A percentile compares a stretch with the other conserved stretches of the same genome.
Evolutionary conservation across 2,888 invertebrate genomes (phyloP).

Genomic region (Nasonovia ribisnigri): DNA sequence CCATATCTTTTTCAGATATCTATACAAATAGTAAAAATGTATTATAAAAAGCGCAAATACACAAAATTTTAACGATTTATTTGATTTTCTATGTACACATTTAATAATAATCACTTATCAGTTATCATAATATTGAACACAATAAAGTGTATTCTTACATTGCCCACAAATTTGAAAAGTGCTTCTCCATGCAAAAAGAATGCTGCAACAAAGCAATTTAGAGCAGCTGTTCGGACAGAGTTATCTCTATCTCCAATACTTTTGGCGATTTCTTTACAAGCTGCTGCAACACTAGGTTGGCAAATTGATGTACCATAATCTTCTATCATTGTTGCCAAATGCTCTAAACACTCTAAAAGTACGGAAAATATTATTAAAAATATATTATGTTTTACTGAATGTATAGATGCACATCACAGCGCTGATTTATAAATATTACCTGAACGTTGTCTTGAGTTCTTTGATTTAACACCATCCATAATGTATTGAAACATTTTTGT

Average conservation of each 20-base stretch:
- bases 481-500: constrained; percentile 90
- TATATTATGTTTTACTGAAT: neutral
- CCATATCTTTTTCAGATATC: constrained; percentile 94
- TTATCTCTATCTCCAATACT: constrained; percentile 97
- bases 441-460: constrained; percentile 95
- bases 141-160: constrained; percentile 73
- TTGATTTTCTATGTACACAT: neutral
- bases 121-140: neutral
- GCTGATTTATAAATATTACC: constrained; percentile 71
- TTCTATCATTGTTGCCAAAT: constrained; percentile 88
- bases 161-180: constrained; percentile 91
- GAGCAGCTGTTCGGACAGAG: constrained; percentile 93
- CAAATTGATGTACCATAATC: constrained; percentile 87
- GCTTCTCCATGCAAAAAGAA: constrained; percentile 92
- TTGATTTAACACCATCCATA: constrained; percentile 96
- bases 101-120: neutral
- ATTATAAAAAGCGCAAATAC: neutral
- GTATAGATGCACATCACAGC: neutral
- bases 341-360: constrained; percentile 87
- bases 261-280: constrained; percentile 90
- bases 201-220: constrained; percentile 92
- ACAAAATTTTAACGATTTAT: neutral
- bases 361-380: neutral
- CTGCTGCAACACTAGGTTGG: constrained; percentile 82
- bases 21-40: constrained; percentile 69